Percentiles rank a stretch among this genome's conserved stretches.
Conservation (phyloP, 1,140 invertebrate genomes). For the Cotesia glomerata region DNA sequence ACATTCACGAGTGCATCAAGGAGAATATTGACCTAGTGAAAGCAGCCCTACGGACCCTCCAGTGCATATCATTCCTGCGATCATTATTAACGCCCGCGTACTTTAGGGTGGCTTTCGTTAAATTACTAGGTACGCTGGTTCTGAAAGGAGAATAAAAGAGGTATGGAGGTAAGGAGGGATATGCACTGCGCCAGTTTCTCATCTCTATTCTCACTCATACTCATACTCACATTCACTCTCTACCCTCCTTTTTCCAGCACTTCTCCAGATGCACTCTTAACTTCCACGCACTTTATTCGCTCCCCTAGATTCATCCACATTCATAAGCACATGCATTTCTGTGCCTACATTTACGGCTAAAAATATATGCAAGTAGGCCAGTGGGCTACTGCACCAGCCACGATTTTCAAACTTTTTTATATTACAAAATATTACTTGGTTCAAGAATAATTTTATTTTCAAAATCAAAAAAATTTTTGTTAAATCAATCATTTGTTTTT, state of each 20-base stretch:
- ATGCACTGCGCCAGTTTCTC: slow-evolving; percentile 3
- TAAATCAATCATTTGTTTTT: too few relatives aligned
- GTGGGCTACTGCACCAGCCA: slow-evolving; percentile 40
- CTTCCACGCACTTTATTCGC: not conserved
- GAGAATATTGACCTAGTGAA: slow-evolving; percentile 49
- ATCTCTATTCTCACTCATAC: slow-evolving; percentile 3
- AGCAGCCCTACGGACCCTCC: slow-evolving; percentile 33
- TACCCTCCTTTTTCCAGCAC: not conserved
- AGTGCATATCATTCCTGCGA: slow-evolving; percentile 47
- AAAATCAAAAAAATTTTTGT: too few relatives aligned
- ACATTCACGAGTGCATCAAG: slow-evolving; percentile 39
- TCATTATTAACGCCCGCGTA: slow-evolving; percentile 54
- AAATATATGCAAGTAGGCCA: slow-evolving; percentile 43
- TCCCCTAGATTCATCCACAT: not conserved
- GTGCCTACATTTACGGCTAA: slow-evolving; percentile 28
- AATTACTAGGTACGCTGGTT: slow-evolving; percentile 14
- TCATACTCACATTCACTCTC: not conserved
- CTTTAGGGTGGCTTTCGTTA: not conserved
- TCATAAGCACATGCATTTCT: slow-evolving; percentile 28
- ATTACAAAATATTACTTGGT: too few relatives aligned
- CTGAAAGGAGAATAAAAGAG: slow-evolving; percentile 10
- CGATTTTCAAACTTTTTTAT: not conserved
- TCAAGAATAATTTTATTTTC: too few relatives aligned
- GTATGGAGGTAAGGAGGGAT: slow-evolving; percentile 1
- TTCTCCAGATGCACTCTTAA: not conserved